These are phyloP conservation scores for Paradisaea rubra DNA, from an alignment of 2,113 vertebrate genomes.

Conservation along the genomic window DNA sequence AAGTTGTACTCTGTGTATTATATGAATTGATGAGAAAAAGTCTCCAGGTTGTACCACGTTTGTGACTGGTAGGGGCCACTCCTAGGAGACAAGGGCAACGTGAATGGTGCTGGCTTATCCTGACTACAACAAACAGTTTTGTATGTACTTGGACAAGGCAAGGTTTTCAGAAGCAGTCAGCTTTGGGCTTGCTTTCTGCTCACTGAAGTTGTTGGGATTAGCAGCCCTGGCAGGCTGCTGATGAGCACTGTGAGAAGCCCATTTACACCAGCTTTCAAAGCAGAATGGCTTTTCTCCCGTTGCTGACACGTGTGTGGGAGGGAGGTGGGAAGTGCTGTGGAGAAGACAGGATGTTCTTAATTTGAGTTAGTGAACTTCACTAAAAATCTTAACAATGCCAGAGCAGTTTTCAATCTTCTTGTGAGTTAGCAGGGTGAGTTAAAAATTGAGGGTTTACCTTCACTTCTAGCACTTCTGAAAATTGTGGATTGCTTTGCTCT, in stretches of 20 bases:
- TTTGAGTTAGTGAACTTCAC: not conserved
- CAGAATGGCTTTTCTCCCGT: not conserved
- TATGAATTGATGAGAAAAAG: not conserved
- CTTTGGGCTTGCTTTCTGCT: not conserved
- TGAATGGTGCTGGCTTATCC: not conserved
- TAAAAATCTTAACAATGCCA: not conserved
- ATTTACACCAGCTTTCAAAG: not conserved
- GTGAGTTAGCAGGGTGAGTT: accelerated
- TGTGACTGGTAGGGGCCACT: not conserved
- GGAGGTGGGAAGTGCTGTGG: not conserved
- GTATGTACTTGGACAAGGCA: accelerated
- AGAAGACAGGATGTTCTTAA: not conserved
- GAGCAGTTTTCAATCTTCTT: not conserved
- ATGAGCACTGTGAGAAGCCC: not conserved
- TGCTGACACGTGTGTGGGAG: accelerated
- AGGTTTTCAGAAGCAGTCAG: not conserved
- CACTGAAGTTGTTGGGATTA: not conserved
- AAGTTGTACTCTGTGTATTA: not conserved
- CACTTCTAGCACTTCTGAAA: not conserved
- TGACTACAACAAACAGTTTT: not conserved
- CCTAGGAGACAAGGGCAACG: not conserved
- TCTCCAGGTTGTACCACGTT: not conserved
- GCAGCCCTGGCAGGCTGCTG: not conserved
- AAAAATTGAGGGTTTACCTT: not conserved
- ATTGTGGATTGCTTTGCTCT: not conserved